These are phyloP conservation scores for Parazoanthus darwini DNA, from an alignment of 92 coral and sea anemone species.

Conservation along the genomic window DNA sequence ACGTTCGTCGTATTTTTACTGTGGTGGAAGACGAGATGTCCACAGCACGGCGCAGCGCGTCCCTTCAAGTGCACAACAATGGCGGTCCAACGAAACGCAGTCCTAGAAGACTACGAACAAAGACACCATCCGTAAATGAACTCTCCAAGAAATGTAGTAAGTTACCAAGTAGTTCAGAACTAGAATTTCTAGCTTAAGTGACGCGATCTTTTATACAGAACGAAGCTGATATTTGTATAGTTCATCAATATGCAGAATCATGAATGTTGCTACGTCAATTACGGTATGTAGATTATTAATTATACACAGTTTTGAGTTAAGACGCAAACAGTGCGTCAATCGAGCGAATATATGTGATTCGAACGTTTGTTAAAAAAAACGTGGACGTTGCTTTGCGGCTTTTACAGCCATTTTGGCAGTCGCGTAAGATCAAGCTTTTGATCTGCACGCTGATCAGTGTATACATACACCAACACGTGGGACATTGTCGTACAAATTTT, in stretches of 20 bases:
- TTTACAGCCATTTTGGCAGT: too few species aligned
- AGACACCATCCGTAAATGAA: constrained; percentile 95
- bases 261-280: too few species aligned
- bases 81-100: constrained; percentile 69
- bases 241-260: neutral
- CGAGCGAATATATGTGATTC: too few species aligned
- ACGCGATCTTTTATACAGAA: neutral
- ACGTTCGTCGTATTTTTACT: neutral
- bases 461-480: too few species aligned
- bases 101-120: constrained; percentile 85
- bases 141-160: constrained; percentile 89
- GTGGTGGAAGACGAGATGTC: constrained; percentile 57
- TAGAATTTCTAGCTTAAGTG: neutral
- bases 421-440: too few species aligned
- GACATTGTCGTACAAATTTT: too few species aligned
- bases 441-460: too few species aligned
- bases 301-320: too few species aligned
- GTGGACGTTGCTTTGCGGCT: too few species aligned
- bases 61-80: constrained; percentile 47
- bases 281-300: neutral
- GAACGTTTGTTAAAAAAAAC: too few species aligned
- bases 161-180: constrained; percentile 9
- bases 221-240: neutral
- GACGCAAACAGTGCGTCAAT: too few species aligned
- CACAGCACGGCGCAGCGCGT: constrained; percentile 64